Base-by-base conservation (phyloP, 2,113 vertebrate genomes). In the Abramis brama region DNA sequence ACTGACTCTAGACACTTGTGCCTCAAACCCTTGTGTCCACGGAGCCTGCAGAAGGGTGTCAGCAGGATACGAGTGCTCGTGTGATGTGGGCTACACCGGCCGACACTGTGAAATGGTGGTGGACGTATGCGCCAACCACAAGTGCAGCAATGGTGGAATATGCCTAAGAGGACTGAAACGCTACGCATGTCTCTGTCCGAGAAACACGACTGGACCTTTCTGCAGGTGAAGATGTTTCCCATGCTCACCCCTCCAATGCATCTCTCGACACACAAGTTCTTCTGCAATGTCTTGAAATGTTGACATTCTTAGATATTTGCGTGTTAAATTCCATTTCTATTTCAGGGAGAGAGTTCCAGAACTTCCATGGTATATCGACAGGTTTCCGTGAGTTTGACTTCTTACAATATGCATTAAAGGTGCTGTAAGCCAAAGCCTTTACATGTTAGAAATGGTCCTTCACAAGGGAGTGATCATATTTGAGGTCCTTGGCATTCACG, bases 131-230 rank as follows among this genome's bases (percentile, higher is more conserved):
- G 91, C 13, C 74, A 89, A 90, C 52, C 96, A 95, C 92, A 94
- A 92, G 21, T 99, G 98, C 83, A 91, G 91, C 47, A 93, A 94
- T 0, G 96, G 98, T 0, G 95, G 97, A 88, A 96, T 96, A 0
- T 99, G 97, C 21, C 19, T 98, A 23, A 93, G 94, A 52, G 94
- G 92, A 23, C 50, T 95, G 78, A 64, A 91, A 0, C 91, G 91
- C 66, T 98, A 96, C 84, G 88, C 95, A 6, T 99, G 97, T 85
- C 93, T 95, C 52, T 98, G 97, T 77, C 93, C 93, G 6, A 92
- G 91, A 17, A 97, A 98, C 88, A 94, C 95, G 89, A 97, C 97
- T 0, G 97, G 97, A 55, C 93, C 89, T 19, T 94, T 95, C 77
- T 99, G 98, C 93, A 45, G 91, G 95, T 96, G 83, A 94, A 92